These are phyloP conservation scores for Thymelicus acteon DNA, from an alignment of 2,888 invertebrate species.

Conservation along the genomic window DNA sequence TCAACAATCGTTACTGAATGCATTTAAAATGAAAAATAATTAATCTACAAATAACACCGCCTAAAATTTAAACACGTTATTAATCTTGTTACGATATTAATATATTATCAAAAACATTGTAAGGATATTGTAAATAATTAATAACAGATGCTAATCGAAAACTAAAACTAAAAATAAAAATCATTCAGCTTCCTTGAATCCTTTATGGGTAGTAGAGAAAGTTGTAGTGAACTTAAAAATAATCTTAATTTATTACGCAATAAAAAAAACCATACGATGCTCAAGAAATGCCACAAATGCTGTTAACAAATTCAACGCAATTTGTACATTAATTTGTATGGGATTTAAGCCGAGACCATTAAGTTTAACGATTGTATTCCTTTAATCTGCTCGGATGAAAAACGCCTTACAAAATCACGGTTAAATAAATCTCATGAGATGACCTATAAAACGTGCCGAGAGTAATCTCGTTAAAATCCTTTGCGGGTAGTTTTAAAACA, in stretches of 20 bases:
- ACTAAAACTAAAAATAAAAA: too few species aligned
- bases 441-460: slow-evolving; percentile 75
- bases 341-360: slow-evolving; percentile 63
- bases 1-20: too few species aligned
- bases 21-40: too few species aligned
- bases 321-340: slow-evolving; percentile 59
- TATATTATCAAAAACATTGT: too few species aligned
- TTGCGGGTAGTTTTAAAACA: slow-evolving; percentile 75
- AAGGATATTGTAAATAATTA: too few species aligned
- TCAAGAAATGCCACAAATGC: slow-evolving; percentile 42
- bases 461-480: slow-evolving; percentile 79
- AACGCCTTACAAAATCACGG: slow-evolving; percentile 71
- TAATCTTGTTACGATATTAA: too few species aligned
- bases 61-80: too few species aligned
- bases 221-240: neutral
- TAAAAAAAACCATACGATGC: slow-evolving; percentile 38
- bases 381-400: slow-evolving; percentile 68
- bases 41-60: too few species aligned
- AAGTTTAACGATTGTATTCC: slow-evolving; percentile 72
- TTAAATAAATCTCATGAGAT: slow-evolving; percentile 75
- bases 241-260: neutral
- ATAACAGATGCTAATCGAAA: neutral
- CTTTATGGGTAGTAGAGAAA: too few species aligned
- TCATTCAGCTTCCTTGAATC: too few species aligned
- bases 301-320: slow-evolving; percentile 50